Percentiles rank a stretch among this genome's conserved stretches.
phyloP scores from a whole-genome alignment of 2,113 vertebrate species.

The Psammodynastes pulverulentus region DNA sequence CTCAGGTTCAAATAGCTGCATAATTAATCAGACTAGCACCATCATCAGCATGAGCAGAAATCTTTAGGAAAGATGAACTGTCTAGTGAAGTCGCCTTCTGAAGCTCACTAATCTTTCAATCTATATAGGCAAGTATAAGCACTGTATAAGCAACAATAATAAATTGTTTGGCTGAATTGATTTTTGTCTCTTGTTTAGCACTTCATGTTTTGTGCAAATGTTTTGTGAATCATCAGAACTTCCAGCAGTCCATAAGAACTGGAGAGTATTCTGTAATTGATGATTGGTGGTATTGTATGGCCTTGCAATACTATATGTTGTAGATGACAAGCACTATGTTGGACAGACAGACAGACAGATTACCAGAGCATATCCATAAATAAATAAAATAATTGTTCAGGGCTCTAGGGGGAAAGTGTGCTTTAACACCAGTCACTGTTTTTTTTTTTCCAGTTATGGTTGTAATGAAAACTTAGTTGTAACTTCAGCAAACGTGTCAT shows the following conservation, averaged over 20 bases:
- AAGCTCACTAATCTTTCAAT: not conserved
- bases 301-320: not conserved
- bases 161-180: not conserved
- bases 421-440: not conserved
- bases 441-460: not conserved
- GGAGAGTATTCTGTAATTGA: not conserved
- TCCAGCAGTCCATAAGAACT: not conserved
- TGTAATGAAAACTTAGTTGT: not conserved
- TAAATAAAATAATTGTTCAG: not conserved
- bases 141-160: not conserved
- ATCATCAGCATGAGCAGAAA: not conserved
- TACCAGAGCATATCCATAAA: not conserved
- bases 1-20: constrained; percentile 18
- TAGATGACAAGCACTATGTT: not conserved
- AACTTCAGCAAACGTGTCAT: not conserved
- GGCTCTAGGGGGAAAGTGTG: not conserved
- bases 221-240: not conserved
- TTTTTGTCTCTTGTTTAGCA: not conserved
- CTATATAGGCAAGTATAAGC: not conserved
- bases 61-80: not conserved
- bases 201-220: not conserved
- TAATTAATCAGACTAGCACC: constrained; percentile 16
- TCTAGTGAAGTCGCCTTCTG: not conserved
- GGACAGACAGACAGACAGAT: not conserved
- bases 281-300: too few relatives aligned